Evolutionary conservation across 2,113 vertebrate species (phyloP).

Genomic region (Brevimyrus niger): DNA sequence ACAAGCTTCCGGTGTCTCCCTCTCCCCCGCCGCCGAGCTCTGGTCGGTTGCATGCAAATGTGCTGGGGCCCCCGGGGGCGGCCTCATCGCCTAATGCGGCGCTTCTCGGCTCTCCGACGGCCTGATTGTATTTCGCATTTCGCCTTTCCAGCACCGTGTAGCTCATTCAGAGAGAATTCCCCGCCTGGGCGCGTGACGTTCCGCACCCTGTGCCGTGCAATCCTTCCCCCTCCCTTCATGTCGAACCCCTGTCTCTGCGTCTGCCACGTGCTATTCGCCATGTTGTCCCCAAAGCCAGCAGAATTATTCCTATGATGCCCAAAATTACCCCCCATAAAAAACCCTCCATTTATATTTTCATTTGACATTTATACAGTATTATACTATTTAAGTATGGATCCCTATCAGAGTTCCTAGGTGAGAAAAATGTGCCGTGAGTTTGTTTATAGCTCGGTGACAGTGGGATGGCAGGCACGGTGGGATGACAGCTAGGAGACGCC

Average conservation of each 20-base stretch:
- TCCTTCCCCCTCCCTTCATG: not conserved
- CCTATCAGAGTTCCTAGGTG: not conserved
- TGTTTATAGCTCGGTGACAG: not conserved
- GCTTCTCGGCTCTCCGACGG: not conserved
- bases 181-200: not conserved
- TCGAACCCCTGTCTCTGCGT: not conserved
- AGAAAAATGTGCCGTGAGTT: not conserved
- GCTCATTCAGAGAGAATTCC: not conserved
- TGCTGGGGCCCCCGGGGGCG: not conserved
- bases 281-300: not conserved
- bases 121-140: conserved; percentile 12
- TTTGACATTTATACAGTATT: not conserved
- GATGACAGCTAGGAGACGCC: not conserved
- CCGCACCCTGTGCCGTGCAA: not conserved
- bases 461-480: not conserved
- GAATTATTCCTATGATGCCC: not conserved
- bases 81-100: not conserved
- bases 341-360: not conserved
- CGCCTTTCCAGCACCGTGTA: not conserved
- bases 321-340: not conserved
- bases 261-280: not conserved
- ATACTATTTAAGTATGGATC: not conserved
- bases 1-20: conserved; percentile 21
- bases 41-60: not conserved
- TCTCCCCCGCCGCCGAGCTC: conserved; percentile 18